Evolutionary conservation across 1,140 invertebrate species (phyloP), one percentile per base, ranked within the genome.

Genomic region (Hypothenemus hampei): DNA sequence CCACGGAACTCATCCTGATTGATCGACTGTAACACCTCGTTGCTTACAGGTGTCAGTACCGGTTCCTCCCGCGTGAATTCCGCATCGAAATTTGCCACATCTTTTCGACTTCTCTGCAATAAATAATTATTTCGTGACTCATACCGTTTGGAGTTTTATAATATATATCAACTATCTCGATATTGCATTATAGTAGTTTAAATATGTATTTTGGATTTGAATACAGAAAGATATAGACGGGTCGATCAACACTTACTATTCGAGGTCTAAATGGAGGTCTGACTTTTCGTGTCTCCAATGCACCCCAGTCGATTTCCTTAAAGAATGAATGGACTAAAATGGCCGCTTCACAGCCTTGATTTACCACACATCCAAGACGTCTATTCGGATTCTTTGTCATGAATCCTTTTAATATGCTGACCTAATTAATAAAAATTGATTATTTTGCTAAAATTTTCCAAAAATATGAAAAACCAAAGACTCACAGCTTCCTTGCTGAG

Each of bases 11-110:
- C 94, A 64, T 97, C 94, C 75, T 97, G 92, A 78, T 97, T 98
- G 67, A 98, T 98, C 59, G 88, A 89, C 57, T 87, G 82, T 37
- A 98, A 80, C 50, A 94, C 86, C 65, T 95, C 91, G 22, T 84
- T 76, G 63, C 93, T 87, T 31, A 98, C 86, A 6, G 96, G 96
- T 15, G 97, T 98, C 49, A 99, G 77, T 15, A 89, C 82, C 4
- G 97, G 95, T 63, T 98, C 95, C 76, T 99, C 97, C 73, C 93
- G 93, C 5, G 97, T 99, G 73, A 99, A 99, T 79, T 99, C 97
- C 10, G 94, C 85, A 76, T 99, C 97, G 77, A 99, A 99, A 78
- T 99, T 99, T 62, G 93, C 83, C 35, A 94, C 94, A 76, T 99
- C 97, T 69, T 91, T 91, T 77, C 93, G 89, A 71, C 86, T 93